Evolutionary conservation across 2,113 vertebrate species (phyloP), one percentile per base, ranked within the genome.

Genomic region (Columba livia): DNA sequence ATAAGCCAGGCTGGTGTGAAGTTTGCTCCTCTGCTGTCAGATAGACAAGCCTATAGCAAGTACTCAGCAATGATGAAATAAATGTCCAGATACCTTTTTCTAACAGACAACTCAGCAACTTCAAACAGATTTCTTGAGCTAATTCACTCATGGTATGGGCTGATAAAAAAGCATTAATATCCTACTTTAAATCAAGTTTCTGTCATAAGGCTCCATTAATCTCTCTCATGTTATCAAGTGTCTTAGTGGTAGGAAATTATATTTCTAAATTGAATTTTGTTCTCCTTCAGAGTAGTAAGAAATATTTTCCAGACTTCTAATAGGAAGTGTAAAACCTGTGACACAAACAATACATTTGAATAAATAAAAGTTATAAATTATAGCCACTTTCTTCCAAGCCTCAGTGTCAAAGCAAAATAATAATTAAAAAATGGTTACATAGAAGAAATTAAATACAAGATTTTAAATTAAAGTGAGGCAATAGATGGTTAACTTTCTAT

Each of bases 201-300:
- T 96, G 94, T 96, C 95, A 95, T 91, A 83, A 93, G 93, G 94
- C n/a, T 95, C 85, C 96, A 97, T 98, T 98, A 97, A 98, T 98
- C 96, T 98, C 91, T 75, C 50, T 73, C 50, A 47, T 86, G 95
- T 97, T 98, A 97, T 97, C 92, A 97, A 96, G 93, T 96, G 93
- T 96, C 96, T 97, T 94, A 82, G 40, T 92, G 88, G 90, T 90
- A 97, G 97, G 91, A 98, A 98, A 97, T 97, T 97, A 94, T 97
- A 97, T 97, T 98, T 97, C 96, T 95, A 97, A 98, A 98, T 94
- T 97, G 96, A 97, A 97, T 97, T 97, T 97, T 97, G 78, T 95
- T 97, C 96, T 98, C 85, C 97, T 97, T 97, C 96, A 23, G 62
- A 95, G 82, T 88, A 97, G 86, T 83, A 97, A 94, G 81, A 98